Evolutionary conservation across 2,113 vertebrate genomes (phyloP).

Genomic region (Casuarius casuarius): DNA sequence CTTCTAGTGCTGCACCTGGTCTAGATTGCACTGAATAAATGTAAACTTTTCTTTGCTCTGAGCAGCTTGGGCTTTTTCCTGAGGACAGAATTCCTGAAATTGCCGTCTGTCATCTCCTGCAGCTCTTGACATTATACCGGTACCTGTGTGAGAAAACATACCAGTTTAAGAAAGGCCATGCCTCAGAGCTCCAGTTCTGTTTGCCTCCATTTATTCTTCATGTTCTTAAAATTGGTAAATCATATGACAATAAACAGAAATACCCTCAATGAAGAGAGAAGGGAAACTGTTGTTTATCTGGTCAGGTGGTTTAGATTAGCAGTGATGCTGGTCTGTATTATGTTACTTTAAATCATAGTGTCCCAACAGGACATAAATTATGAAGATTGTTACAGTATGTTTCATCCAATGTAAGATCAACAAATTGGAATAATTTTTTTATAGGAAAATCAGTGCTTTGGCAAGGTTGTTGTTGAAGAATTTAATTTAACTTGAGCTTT

Average conservation of each 20-base stretch:
- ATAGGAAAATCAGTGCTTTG: slow-evolving; percentile 87
- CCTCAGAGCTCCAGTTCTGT: slow-evolving; percentile 61
- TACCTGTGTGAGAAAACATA: slow-evolving; percentile 67
- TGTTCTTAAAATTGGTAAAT: slow-evolving; percentile 82
- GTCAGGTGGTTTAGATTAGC: slow-evolving; percentile 98
- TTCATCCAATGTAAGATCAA: slow-evolving; percentile 87
- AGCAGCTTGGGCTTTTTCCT: not conserved
- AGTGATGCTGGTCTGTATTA: slow-evolving; percentile 90
- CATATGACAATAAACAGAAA: slow-evolving; percentile 94
- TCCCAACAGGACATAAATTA: slow-evolving; percentile 94
- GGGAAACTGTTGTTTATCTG: slow-evolving; percentile 86
- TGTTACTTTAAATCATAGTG: slow-evolving; percentile 96
- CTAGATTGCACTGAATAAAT: slow-evolving; percentile 16
- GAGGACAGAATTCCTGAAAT: slow-evolving; percentile 66
- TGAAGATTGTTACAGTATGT: slow-evolving; percentile 89
- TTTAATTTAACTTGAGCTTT: slow-evolving; percentile 81
- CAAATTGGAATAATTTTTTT: slow-evolving; percentile 88
- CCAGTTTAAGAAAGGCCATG: slow-evolving; percentile 40
- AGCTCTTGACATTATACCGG: slow-evolving; percentile 67
- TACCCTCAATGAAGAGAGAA: slow-evolving; percentile 82
- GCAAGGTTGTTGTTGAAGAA: slow-evolving; percentile 80
- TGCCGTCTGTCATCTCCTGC: slow-evolving; percentile 64
- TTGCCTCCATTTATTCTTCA: slow-evolving; percentile 72
- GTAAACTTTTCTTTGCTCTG: slow-evolving; percentile 19
- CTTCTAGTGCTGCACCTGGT: slow-evolving; percentile 34